Evolutionary conservation across 2,113 vertebrate genomes (phyloP).

Genomic region (Tympanuchus pallidicinctus): DNA sequence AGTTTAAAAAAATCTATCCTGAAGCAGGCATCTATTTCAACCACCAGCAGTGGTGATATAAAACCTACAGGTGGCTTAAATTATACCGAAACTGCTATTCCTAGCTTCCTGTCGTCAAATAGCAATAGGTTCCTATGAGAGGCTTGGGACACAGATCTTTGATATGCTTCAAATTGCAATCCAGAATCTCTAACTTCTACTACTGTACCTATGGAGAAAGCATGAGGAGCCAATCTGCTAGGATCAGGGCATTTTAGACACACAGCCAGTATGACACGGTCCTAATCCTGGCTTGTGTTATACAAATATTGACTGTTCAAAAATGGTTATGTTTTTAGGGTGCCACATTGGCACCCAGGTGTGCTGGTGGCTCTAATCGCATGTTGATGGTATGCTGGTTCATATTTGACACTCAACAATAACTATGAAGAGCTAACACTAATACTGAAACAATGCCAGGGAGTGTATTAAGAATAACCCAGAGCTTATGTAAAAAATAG

Average conservation of each 20-base stretch:
- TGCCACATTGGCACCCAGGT: background rate
- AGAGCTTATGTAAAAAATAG: background rate
- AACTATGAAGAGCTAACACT: background rate
- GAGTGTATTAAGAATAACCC: background rate
- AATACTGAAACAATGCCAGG: background rate
- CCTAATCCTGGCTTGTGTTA: background rate
- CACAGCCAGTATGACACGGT: fast-evolving
- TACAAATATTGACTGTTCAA: background rate
- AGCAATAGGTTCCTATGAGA: background rate
- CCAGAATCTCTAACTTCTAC: background rate
- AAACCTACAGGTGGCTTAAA: background rate
- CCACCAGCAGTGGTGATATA: background rate
- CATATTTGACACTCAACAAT: background rate
- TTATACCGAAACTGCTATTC: background rate
- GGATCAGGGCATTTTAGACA: background rate
- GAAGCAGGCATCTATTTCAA: fast-evolving
- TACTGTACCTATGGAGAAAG: background rate
- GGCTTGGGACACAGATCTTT: background rate
- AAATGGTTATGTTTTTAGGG: background rate
- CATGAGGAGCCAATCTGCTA: background rate
- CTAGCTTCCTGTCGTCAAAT: background rate
- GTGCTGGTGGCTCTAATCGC: background rate
- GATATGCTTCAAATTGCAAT: fast-evolving
- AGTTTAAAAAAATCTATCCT: background rate
- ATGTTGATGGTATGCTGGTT: background rate